phyloP scores from a whole-genome alignment of 1,140 invertebrate species.

The Heliconius congener region DNA sequence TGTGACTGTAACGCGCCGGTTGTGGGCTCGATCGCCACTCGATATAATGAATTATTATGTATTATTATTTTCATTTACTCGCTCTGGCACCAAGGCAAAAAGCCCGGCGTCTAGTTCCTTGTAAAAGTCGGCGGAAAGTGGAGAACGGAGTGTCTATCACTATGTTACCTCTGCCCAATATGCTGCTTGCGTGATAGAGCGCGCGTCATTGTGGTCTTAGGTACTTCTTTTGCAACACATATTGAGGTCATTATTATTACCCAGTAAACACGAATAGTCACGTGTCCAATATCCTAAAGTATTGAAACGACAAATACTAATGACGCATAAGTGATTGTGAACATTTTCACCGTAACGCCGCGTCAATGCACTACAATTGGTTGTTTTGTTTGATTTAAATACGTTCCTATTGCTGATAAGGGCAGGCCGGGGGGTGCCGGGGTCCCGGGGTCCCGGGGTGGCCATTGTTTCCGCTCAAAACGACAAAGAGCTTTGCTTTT shows the following conservation, averaged over 20 bases:
- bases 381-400: not conserved
- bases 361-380: conserved; percentile 7
- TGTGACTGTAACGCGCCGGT: no score
- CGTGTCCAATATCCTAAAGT: not conserved
- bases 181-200: not conserved
- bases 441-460: not conserved
- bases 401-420: conserved; percentile 7
- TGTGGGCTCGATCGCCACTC: no score
- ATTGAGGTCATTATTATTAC: not conserved
- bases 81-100: no score
- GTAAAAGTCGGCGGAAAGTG: not conserved
- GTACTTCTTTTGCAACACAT: not conserved
- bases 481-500: conserved; percentile 28
- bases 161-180: not conserved
- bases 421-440: not conserved
- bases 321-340: conserved; percentile 3
- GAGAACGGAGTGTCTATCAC: not conserved
- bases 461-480: conserved; percentile 26
- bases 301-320: not conserved
- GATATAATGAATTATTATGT: no score
- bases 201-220: no score
- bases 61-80: no score
- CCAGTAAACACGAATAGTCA: not conserved
- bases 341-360: not conserved
- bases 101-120: no score